These are phyloP conservation scores for Cheilosia vulpina DNA, from an alignment of 2,888 invertebrate genomes.

Conservation along the genomic window DNA sequence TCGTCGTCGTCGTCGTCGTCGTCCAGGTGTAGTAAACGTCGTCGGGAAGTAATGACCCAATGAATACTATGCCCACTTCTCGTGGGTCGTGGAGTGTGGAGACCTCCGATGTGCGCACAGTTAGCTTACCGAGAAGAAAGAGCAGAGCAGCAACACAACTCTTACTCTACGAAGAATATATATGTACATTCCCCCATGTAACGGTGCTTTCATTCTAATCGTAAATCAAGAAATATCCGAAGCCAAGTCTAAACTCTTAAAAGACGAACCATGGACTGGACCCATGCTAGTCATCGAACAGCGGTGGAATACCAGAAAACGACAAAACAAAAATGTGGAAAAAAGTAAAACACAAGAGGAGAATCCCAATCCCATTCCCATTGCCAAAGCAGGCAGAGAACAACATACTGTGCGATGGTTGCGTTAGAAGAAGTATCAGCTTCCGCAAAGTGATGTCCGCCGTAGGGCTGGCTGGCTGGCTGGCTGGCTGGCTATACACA, in stretches of 20 bases:
- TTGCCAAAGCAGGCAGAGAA: constrained; percentile 46
- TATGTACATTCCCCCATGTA: constrained; percentile 64
- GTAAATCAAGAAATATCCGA: constrained; percentile 73
- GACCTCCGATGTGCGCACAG: constrained; percentile 38
- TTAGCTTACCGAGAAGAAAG: constrained; percentile 40
- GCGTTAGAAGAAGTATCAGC: constrained; percentile 62
- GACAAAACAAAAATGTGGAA: constrained; percentile 25
- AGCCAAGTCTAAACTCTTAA: constrained; percentile 43
- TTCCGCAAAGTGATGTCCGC: constrained; percentile 55
- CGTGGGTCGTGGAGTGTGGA: constrained; percentile 21
- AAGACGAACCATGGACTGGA: constrained; percentile 34
- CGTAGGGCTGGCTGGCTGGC: constrained; percentile 1
- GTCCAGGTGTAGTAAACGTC: constrained; percentile 63
- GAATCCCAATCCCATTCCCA: constrained; percentile 18
- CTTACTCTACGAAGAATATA: not conserved
- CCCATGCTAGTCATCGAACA: constrained; percentile 37
- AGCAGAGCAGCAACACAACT: constrained; percentile 18
- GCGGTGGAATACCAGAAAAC: constrained; percentile 54
- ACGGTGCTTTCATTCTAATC: constrained; percentile 74
- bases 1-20: constrained; percentile 31
- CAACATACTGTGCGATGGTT: constrained; percentile 19
- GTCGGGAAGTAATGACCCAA: constrained; percentile 66
- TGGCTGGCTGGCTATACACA: constrained; percentile 13
- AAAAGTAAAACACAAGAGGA: constrained; percentile 44
- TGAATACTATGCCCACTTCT: constrained; percentile 66